Percentiles rank a stretch among this genome's conserved stretches.
Evolutionary conservation across 2,113 vertebrate genomes (phyloP).

Genomic region (Theristicus caerulescens): DNA sequence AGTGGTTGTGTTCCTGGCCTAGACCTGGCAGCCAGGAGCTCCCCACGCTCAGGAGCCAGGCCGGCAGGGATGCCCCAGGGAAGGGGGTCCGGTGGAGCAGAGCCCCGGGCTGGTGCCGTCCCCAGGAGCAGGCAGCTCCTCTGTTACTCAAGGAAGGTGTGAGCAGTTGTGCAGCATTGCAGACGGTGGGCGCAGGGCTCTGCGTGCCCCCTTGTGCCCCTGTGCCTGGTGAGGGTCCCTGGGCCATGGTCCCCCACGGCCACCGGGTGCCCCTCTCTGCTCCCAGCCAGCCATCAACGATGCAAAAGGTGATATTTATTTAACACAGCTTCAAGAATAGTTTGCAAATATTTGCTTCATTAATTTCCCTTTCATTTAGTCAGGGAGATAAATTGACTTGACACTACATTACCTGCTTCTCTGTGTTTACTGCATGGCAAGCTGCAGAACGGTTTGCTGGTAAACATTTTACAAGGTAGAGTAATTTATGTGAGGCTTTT

Average conservation of each 20-base stretch:
- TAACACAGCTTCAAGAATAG: neutral
- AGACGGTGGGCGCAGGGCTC: rapidly evolving
- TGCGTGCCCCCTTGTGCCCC: neutral
- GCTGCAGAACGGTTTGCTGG: neutral
- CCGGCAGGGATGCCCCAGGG: neutral
- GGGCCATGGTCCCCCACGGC: rapidly evolving
- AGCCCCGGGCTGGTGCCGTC: neutral
- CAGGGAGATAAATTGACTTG: neutral
- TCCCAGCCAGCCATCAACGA: neutral
- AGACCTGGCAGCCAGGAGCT: rapidly evolving
- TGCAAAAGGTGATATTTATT: rapidly evolving
- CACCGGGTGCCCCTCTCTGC: neutral
- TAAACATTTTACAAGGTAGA: neutral
- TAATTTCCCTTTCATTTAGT: neutral
- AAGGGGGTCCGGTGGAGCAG: neutral
- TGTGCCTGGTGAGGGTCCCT: neutral
- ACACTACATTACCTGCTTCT: neutral
- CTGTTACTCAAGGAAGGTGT: rapidly evolving
- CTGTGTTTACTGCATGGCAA: neutral
- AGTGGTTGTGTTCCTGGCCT: neutral
- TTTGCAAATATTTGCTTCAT: neutral
- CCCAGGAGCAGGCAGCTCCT: neutral
- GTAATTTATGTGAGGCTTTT: neutral
- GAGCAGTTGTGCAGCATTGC: rapidly evolving
- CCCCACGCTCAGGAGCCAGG: neutral